Base-by-base conservation (phyloP, 2,888 invertebrate species). In the Xanthia togata region DNA sequence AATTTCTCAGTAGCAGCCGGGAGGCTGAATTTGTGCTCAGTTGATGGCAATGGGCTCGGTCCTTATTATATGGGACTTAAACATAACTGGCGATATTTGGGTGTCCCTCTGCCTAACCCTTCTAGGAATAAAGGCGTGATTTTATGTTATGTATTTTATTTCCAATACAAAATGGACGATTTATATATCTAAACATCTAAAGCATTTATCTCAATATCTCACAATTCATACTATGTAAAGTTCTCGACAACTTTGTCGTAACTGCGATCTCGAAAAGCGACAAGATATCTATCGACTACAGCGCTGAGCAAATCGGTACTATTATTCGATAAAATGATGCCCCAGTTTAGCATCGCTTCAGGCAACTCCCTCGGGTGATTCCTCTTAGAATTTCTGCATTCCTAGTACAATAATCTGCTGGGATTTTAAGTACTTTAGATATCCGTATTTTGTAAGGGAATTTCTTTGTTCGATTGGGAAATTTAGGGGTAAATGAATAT, bases 251-350 rank as follows among this genome's bases (percentile, higher is more conserved):
- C 35, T 76, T 83, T 26, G 59, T 63, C 60, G 60, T 53, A 67
- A 67, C 65, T 73, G 31, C 60, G 4, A 65, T 82, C 31, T 73
- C 55, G 78, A 67, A 70, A 72, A 82, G 35, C 67, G 70, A 23
- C 68, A 53, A 78, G 72, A 69, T 82, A 70, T 70, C 59, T 62
- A 53, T 79, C 9, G 41, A 63, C 17, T 50, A 62, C 50, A 35
- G 76, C 2, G 31, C 55, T 4, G 73, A 68, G 73, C 44, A 81
- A 78, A 87, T 73, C 70, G 78, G 67, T 70, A 59, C 73, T 76
- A 79, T 82, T 78, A 82, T 86, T 76, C 70, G 81, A 81, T 86
- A 74, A 79, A 87, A 85, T 85, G 81, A 78, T 87, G 87, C 70
- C 76, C 85, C 71, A 87, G 81, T 87, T 85, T 78, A 78, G 50